phyloP scores from a whole-genome alignment of 2,113 vertebrate species.

The Bagarius yarrelli region DNA sequence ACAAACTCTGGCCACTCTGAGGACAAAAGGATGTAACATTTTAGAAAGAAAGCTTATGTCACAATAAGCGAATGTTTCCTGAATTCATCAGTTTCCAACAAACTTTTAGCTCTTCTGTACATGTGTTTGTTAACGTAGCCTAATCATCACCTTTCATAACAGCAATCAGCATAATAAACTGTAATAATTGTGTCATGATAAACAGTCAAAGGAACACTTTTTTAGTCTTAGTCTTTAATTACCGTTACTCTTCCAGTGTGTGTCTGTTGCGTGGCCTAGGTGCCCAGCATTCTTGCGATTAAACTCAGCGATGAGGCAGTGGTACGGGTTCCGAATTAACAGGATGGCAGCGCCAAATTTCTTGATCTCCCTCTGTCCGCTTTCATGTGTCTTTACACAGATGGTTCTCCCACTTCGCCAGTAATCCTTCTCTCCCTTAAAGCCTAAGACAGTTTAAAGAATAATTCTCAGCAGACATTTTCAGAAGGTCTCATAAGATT shows the following conservation, averaged over 20 bases:
- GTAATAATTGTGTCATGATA: background rate
- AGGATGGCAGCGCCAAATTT: slow-evolving; percentile 91
- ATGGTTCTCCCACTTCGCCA: slow-evolving; percentile 93
- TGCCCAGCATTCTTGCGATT: slow-evolving; percentile 95
- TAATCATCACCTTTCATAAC: background rate
- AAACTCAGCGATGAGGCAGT: slow-evolving; percentile 90
- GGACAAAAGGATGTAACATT: background rate
- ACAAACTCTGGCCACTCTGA: slow-evolving; percentile 96
- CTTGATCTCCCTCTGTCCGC: slow-evolving; percentile 88
- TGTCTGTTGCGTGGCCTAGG: slow-evolving; percentile 88
- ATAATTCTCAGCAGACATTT: background rate
- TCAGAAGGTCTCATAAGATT: background rate
- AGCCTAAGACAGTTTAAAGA: slow-evolving; percentile 72
- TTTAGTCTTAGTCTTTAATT: slow-evolving; percentile 11
- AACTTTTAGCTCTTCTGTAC: no score
- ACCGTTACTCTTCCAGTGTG: slow-evolving; percentile 94
- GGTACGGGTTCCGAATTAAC: slow-evolving; percentile 91
- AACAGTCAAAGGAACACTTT: background rate
- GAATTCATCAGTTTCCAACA: background rate
- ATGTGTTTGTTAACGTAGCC: background rate
- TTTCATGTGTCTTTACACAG: slow-evolving; percentile 96
- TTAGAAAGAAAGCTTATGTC: background rate
- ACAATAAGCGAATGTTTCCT: background rate
- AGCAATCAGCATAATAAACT: background rate
- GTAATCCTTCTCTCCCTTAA: slow-evolving; percentile 97